Base-by-base conservation (phyloP, 1,140 invertebrate species). In the Diabrotica virgifera region DNA sequence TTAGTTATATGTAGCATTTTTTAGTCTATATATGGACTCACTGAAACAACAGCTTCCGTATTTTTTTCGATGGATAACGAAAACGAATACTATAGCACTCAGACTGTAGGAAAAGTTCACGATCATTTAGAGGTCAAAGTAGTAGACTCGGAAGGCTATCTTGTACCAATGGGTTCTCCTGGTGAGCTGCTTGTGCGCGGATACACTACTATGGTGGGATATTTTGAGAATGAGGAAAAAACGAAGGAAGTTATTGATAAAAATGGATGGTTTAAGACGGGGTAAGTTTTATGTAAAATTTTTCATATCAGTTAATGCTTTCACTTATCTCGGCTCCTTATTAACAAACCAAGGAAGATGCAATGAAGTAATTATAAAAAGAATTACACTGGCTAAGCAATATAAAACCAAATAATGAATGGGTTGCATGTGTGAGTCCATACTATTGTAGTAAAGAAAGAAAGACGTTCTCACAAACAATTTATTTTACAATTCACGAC, bases 261-360 rank as follows among this genome's bases (percentile, higher is more conserved):
- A 5, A 91, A 92, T 50, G 81, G 86, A 12, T 98, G 97, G 97
- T 83, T 97, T 6, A 86, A 86, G 72, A 96, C 94, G n/a, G 96
- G 95, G 92, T 94, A 83, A 83, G 76, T 59, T 35, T 55, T 12
- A 5, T 46, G 40, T 46, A 54, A 24, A 24, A 24, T 5, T 59
- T 54, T 57, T 12, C 13, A 35, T 24, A 24, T 4, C 24, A 4
- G 24, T 24, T 24, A 24, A 24, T 4, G 4, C 24, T 24, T 24
- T 24, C 24, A 4, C 24, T 24, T 24, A 24, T 24, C 24, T 24
- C 24, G 24, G 24, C 24, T 24, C 24, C 24, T 24, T 2, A 24
- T 2, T 24, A 24, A 24, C 1, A 24, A 24, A 24, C 24, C 24
- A 24, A 24, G 24, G n/a, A n/a, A 24, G 1, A 24, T 24, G 24